These are phyloP conservation scores for Blera fallax DNA, from an alignment of 2,888 invertebrate genomes.

Conservation along the genomic window DNA sequence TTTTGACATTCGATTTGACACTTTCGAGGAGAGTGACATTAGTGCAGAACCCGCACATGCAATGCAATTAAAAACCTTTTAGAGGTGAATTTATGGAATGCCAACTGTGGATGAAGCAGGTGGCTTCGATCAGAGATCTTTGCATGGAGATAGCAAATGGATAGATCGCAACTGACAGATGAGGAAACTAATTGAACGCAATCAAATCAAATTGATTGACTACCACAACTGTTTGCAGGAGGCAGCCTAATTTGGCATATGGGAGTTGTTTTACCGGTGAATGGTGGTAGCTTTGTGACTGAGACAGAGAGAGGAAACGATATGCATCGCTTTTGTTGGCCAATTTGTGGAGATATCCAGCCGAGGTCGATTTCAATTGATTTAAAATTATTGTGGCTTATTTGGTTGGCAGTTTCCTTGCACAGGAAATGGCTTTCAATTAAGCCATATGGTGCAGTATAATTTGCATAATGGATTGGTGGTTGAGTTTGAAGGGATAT, in stretches of 20 bases:
- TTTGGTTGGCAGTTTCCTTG: slow-evolving; percentile 33
- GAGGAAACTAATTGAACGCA: slow-evolving; percentile 67
- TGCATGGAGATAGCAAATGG: slow-evolving; percentile 2
- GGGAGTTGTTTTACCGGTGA: not conserved
- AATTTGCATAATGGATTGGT: slow-evolving; percentile 57
- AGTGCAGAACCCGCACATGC: slow-evolving; percentile 23
- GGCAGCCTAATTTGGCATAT: slow-evolving; percentile 10
- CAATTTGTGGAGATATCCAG: slow-evolving; percentile 58
- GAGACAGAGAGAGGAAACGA: not conserved
- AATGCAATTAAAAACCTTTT: slow-evolving; percentile 70
- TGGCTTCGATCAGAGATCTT: slow-evolving; percentile 57
- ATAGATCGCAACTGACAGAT: slow-evolving; percentile 50
- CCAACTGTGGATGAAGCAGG: slow-evolving; percentile 21
- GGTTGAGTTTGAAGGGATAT: slow-evolving; percentile 12
- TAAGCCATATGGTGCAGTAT: slow-evolving; percentile 38
- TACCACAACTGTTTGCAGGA: slow-evolving; percentile 17
- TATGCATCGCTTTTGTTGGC: slow-evolving; percentile 55
- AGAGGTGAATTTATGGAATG: slow-evolving; percentile 58
- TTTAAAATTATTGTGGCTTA: slow-evolving; percentile 36
- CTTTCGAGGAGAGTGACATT: slow-evolving; percentile 47
- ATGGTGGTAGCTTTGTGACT: not conserved
- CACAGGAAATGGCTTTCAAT: slow-evolving; percentile 66
- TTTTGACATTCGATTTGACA: slow-evolving; percentile 68
- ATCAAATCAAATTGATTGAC: slow-evolving; percentile 68
- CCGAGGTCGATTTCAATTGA: slow-evolving; percentile 40